A percentile compares a stretch with the other conserved stretches of the same genome.
phyloP scores from a whole-genome alignment of 1,140 invertebrate genomes.

The Brachionus rubens region DNA sequence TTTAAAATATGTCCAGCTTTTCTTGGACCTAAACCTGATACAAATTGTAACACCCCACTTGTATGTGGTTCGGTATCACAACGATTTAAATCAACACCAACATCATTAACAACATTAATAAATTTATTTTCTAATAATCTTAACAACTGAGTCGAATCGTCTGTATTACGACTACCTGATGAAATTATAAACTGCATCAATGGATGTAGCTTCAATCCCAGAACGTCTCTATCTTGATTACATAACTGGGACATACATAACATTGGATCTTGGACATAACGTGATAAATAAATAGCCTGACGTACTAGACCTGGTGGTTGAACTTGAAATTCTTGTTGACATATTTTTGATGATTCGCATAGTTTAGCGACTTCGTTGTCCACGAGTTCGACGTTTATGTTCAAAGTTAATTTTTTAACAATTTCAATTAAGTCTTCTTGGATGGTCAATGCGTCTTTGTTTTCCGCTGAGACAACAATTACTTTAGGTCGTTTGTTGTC shows the following conservation, averaged over 20 bases:
- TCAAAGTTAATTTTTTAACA: conserved; percentile 61
- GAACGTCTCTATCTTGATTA: conserved; percentile 87
- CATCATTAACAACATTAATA: conserved; percentile 87
- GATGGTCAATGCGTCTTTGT: conserved; percentile 70
- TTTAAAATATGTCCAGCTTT: conserved; percentile 67
- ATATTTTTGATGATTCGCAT: conserved; percentile 51
- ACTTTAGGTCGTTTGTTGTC: conserved; percentile 86
- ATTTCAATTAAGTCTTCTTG: conserved; percentile 71
- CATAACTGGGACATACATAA: conserved; percentile 93
- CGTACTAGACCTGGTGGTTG: conserved; percentile 82
- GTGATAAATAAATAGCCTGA: conserved; percentile 84
- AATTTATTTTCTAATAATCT: conserved; percentile 78
- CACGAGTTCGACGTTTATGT: conserved; percentile 82
- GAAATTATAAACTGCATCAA: conserved; percentile 64
- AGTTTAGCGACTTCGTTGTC: conserved; percentile 80
- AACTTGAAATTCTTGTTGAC: conserved; percentile 69
- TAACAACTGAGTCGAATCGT: background rate
- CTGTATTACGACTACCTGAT: background rate
- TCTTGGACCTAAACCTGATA: conserved; percentile 90
- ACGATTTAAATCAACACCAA: conserved; percentile 95
- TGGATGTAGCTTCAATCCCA: conserved; percentile 85
- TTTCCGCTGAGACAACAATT: conserved; percentile 83
- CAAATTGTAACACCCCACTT: conserved; percentile 83
- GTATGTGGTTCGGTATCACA: conserved; percentile 82
- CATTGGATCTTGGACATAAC: conserved; percentile 88